Conservation (phyloP, 2,113 vertebrate species). For the Heteronetta atricapilla region DNA sequence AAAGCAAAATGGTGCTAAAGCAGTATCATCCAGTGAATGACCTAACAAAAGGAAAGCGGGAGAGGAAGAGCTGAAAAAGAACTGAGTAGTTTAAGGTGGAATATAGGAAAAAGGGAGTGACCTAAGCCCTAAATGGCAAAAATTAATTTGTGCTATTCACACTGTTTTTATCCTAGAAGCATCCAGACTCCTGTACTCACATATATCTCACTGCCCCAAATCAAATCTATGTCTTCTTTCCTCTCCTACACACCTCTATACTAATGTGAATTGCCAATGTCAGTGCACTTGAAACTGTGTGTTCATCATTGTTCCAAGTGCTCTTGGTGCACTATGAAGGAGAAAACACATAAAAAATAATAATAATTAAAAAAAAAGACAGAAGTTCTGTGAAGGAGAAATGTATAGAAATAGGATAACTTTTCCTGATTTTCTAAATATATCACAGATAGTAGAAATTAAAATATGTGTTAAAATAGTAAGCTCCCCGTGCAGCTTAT, state of each 20-base stretch:
- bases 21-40: not conserved
- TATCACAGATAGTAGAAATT: not conserved
- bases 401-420: not conserved
- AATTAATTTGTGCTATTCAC: not conserved
- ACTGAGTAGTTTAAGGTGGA: not conserved
- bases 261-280: accelerated
- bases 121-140: not conserved
- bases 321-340: not conserved
- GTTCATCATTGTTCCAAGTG: not conserved
- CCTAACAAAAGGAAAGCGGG: accelerated
- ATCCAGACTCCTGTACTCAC: not conserved
- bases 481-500: not conserved
- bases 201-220: not conserved
- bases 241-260: not conserved
- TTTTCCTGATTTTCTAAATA: not conserved
- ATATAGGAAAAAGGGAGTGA: not conserved
- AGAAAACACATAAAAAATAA: not conserved
- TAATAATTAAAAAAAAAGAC: not conserved
- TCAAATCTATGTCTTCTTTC: not conserved
- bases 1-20: not conserved
- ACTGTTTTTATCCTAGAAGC: not conserved
- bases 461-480: not conserved
- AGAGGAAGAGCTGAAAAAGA: not conserved
- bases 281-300: not conserved
- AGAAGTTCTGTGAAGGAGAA: not conserved